These are phyloP conservation scores for Melanostoma scalare DNA, from an alignment of 2,888 invertebrate genomes.

Conservation along the genomic window DNA sequence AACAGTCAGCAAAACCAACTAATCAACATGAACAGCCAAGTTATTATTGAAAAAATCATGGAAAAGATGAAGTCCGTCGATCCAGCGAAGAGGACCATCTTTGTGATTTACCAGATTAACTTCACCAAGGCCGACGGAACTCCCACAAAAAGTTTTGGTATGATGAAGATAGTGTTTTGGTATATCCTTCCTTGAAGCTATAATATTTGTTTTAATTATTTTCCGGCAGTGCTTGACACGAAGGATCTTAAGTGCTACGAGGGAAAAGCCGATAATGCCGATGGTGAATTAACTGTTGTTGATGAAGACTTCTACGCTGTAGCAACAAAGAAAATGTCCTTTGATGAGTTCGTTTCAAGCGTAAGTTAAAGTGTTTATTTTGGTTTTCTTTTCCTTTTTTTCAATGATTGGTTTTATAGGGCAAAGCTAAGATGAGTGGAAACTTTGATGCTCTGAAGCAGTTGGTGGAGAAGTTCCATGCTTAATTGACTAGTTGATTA, in stretches of 20 bases:
- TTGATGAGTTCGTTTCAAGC: constrained; percentile 17
- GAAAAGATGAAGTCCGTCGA: constrained; percentile 33
- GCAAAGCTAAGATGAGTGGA: constrained; percentile 37
- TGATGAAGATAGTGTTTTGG: not conserved
- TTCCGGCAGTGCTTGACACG: constrained; percentile 71
- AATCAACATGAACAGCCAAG: constrained; percentile 31
- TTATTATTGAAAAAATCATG: constrained; percentile 34
- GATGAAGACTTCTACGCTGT: constrained; percentile 78
- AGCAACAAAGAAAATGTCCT: constrained; percentile 18
- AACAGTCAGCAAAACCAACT: constrained; percentile 11
- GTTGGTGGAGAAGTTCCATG: constrained; percentile 16
- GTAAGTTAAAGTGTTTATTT: not conserved
- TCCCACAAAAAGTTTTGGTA: constrained; percentile 36
- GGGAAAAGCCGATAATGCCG: constrained; percentile 76
- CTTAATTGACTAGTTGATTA: constrained; percentile 5
- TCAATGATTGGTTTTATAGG: not conserved
- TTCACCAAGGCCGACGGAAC: constrained; percentile 34
- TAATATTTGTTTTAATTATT: not conserved
- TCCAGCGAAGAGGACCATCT: constrained; percentile 30
- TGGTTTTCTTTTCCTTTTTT: not conserved
- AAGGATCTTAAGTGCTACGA: constrained; percentile 80
- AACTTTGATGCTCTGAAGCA: constrained; percentile 13
- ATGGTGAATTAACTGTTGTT: constrained; percentile 78
- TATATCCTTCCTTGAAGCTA: too few relatives aligned
- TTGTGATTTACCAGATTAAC: constrained; percentile 27